A percentile compares a stretch with the other conserved stretches of the same genome.
phyloP scores from a whole-genome alignment of 2,113 vertebrate genomes.

The Oryctolagus cuniculus region DNA sequence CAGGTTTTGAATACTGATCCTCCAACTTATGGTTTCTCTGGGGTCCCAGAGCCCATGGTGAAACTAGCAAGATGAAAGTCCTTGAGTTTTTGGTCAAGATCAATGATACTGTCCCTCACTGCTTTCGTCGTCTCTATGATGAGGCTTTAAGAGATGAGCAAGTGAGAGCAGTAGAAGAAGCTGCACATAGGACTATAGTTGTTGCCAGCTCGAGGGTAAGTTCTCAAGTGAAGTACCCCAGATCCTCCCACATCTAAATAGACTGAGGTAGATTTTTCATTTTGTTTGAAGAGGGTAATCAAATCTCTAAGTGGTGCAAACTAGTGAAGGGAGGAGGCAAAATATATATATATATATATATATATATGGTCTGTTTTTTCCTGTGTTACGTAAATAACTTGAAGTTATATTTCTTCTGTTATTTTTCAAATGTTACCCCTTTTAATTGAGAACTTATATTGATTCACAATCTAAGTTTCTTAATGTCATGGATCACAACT shows the following conservation, averaged over 20 bases:
- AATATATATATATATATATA: too few species aligned
- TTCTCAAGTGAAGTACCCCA: not conserved
- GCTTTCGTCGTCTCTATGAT: not conserved
- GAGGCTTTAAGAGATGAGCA: not conserved
- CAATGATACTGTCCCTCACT: not conserved
- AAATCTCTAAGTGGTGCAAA: not conserved
- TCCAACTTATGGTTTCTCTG: slow-evolving; percentile 37
- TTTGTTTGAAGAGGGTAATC: not conserved
- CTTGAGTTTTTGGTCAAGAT: not conserved
- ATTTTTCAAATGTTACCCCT: not conserved
- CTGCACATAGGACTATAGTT: not conserved
- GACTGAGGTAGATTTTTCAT: not conserved
- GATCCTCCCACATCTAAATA: too few species aligned
- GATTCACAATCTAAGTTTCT: not conserved
- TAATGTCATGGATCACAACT: not conserved
- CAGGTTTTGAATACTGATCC: not conserved
- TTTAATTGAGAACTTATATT: not conserved
- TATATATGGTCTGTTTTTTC: not conserved
- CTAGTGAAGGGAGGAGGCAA: not conserved
- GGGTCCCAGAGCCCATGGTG: slow-evolving; percentile 1
- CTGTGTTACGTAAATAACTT: not conserved
- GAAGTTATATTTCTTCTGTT: not conserved
- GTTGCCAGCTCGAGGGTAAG: not conserved
- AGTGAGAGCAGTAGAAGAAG: not conserved
- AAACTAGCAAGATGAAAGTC: slow-evolving; percentile 9